Conservation (phyloP, 2,113 vertebrate species). For the Calidris pugnax region DNA sequence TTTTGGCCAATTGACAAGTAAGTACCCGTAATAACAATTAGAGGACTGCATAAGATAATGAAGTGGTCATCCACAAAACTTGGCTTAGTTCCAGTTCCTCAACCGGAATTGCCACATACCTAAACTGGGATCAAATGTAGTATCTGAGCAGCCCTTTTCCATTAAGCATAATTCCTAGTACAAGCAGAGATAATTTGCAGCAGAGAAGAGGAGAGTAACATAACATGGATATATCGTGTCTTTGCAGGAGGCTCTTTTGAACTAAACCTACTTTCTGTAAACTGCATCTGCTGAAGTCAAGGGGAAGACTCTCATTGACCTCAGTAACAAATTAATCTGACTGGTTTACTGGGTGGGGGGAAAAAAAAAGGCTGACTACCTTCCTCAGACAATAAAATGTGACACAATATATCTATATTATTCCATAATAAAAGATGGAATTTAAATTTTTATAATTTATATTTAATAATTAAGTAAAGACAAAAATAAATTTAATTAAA, state of each 20-base stretch:
- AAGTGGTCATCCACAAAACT: neutral
- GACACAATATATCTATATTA: neutral
- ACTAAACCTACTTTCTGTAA: neutral
- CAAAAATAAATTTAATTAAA: neutral
- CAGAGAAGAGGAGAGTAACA: neutral
- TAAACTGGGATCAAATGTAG: neutral
- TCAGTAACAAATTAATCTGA: neutral
- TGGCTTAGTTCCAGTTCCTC: neutral
- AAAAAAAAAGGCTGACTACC: neutral
- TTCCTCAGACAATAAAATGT: neutral
- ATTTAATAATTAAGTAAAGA: neutral
- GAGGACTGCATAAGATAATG: neutral
- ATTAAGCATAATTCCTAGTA: neutral
- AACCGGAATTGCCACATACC: neutral
- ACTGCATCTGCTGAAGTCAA: neutral
- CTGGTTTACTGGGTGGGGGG: rapidly evolving
- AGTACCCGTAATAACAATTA: conserved; percentile 62
- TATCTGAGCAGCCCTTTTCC: neutral
- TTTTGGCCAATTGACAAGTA: conserved; percentile 92
- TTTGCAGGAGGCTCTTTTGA: neutral
- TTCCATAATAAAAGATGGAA: neutral
- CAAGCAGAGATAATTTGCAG: neutral
- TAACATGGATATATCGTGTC: neutral
- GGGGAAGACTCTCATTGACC: neutral
- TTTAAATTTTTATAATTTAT: neutral